Base-by-base conservation (phyloP, 2,113 vertebrate genomes). In the Gambusia holbrooki region DNA sequence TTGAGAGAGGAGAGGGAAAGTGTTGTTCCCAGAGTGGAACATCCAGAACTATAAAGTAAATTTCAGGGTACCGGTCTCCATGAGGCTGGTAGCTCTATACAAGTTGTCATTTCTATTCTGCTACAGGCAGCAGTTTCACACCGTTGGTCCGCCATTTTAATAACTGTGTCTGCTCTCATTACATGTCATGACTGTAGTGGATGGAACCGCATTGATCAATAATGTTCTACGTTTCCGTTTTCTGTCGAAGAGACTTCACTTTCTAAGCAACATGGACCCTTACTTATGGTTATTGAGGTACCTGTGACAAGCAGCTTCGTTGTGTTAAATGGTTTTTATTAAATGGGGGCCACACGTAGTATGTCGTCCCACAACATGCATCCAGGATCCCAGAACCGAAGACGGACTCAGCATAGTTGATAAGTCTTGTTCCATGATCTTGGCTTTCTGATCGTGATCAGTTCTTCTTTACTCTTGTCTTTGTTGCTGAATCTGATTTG, bases 141-240 rank as follows among this genome's bases (percentile, higher is more conserved):
- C 45, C 12, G 27, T 51, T 42, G 40, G 19, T 45, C 65, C 27
- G 35, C 68, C 32, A 19, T 37, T 71, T 17, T 62, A 61, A 40
- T 61, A 35, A 71, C 27, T 71, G 69, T 62, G 14, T 42, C 69
- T 42, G 17, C 33, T 61, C 69, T 37, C 69, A 42, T 71, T 62
- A 62, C n/a, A 2, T 35, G 40, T 71, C 33, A 22, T 71, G n/a
- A 13, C 33, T 40, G 29, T 71, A 29, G n/a, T 62, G 54, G 12
- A 60, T 60, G 29, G 54, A 28, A 12, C 35, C 28, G 58, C 32
- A 3, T 22, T 10, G 48, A 48, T 51, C 28, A 22, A 28, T 19
- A 27, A 35, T 27, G 51, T 58, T 6, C 15, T 60, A 30, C 60
- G 17, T 71, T 65, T 64, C 17, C 32, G 3, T 6, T 51, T 51